A percentile compares a stretch with the other conserved stretches of the same genome.
Conservation (phyloP, 2,113 vertebrate genomes). For the Tachycineta bicolor region DNA sequence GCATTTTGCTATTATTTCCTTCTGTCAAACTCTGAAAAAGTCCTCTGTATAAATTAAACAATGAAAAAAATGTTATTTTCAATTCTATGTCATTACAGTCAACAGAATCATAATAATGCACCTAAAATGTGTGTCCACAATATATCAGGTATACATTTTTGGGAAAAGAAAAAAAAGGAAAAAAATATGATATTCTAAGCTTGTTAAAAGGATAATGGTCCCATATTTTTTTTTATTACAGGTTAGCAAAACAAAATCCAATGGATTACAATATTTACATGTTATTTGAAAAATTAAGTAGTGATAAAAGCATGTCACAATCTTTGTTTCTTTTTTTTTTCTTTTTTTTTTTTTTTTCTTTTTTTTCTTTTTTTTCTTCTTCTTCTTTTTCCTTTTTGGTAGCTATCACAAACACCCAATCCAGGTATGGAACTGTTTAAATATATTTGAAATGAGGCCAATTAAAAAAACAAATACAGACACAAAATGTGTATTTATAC, state of each 20-base stretch:
- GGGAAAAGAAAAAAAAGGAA: slow-evolving; percentile 63
- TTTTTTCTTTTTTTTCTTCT: neutral
- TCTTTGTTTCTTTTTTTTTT: slow-evolving; percentile 71
- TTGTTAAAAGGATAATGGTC: slow-evolving; percentile 90
- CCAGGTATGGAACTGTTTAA: slow-evolving; percentile 82
- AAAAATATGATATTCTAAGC: slow-evolving; percentile 79
- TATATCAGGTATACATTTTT: slow-evolving; percentile 80
- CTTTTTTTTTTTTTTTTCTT: neutral
- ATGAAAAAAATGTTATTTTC: slow-evolving; percentile 81
- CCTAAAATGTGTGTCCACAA: slow-evolving; percentile 83
- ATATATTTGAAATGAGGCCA: slow-evolving; percentile 82
- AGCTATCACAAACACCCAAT: slow-evolving; percentile 80
- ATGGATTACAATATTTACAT: slow-evolving; percentile 99
- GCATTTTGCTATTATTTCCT: slow-evolving; percentile 83
- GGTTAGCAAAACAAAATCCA: slow-evolving; percentile 97
- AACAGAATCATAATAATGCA: slow-evolving; percentile 83
- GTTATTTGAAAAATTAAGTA: slow-evolving; percentile 94
- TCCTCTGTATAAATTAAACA: slow-evolving; percentile 87
- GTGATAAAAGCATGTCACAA: slow-evolving; percentile 99
- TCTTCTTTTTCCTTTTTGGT: slow-evolving; percentile 66
- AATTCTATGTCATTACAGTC: slow-evolving; percentile 85
- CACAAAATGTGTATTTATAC: slow-evolving; percentile 76
- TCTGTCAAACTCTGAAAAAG: slow-evolving; percentile 84
- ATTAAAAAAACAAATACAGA: slow-evolving; percentile 79
- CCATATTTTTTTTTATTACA: slow-evolving; percentile 99